phyloP scores from a whole-genome alignment of 2,113 vertebrate species.

The Paedocypris sp. region DNA sequence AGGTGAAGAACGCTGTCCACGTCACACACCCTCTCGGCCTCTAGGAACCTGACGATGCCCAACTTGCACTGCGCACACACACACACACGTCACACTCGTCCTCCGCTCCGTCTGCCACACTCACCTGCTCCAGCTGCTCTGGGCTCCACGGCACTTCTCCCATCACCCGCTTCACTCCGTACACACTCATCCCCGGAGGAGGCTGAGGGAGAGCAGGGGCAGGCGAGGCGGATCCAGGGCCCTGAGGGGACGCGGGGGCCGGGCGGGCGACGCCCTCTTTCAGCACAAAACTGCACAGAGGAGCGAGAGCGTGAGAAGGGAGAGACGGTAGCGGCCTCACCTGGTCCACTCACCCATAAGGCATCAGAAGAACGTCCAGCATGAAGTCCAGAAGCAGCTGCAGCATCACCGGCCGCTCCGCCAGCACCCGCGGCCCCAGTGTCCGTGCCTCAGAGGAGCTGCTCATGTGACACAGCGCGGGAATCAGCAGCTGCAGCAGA shows the following conservation, averaged over 20 bases:
- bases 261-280: constrained; percentile 86
- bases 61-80: constrained; percentile 78
- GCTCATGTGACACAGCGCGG: constrained; percentile 94
- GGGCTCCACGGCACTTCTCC: constrained; percentile 92
- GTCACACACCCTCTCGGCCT: constrained; percentile 90
- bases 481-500: constrained; percentile 97
- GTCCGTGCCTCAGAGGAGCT: constrained; percentile 77
- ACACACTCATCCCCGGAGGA: constrained; percentile 94
- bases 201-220: constrained; percentile 79
- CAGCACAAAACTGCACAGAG: constrained; percentile 73
- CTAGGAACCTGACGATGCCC: constrained; percentile 94
- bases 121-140: constrained; percentile 91
- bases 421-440: constrained; percentile 80
- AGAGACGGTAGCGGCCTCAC: not conserved
- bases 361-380: constrained; percentile 97
- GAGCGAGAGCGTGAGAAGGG: not conserved
- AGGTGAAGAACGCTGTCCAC: constrained; percentile 89
- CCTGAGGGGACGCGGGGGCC: constrained; percentile 65
- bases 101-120: too few species aligned
- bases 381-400: constrained; percentile 96
- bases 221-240: constrained; percentile 44
- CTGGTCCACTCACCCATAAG: constrained; percentile 75
- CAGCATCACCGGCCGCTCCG: constrained; percentile 93
- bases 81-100: too few species aligned
- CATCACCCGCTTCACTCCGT: constrained; percentile 88